Evolutionary conservation across 2,797 vertebrate species (phyloP).

Genomic region (Rhynchonycteris naso): DNA sequence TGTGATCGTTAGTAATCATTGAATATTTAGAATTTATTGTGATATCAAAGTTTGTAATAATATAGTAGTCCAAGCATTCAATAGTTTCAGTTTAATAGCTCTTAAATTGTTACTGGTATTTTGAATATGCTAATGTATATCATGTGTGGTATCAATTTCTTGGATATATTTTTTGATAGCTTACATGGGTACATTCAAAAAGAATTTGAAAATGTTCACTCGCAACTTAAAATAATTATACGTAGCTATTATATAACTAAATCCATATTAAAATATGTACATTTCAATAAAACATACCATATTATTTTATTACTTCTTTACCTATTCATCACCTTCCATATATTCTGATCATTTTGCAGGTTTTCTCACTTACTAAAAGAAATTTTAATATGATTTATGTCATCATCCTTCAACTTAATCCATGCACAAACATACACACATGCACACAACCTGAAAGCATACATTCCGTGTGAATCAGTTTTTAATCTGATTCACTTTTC

Average conservation of each 20-base stretch:
- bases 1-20: not conserved
- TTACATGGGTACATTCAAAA: not conserved
- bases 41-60: not conserved
- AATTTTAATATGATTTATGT: not conserved
- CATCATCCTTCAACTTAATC: not conserved
- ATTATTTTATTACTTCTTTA: not conserved
- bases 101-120: not conserved
- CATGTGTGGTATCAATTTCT: not conserved
- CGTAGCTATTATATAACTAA: not conserved
- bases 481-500: not conserved
- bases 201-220: not conserved
- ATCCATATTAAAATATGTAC: not conserved
- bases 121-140: not conserved
- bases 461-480: not conserved
- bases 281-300: not conserved
- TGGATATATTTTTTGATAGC: not conserved
- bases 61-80: not conserved
- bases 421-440: not conserved
- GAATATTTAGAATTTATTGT: not conserved
- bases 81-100: not conserved
- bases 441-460: not conserved
- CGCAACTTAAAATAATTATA: not conserved
- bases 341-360: not conserved
- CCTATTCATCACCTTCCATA: not conserved
- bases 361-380: not conserved